These are phyloP conservation scores for Bombus superbus DNA, from an alignment of 1,140 invertebrate species.

Conservation along the genomic window DNA sequence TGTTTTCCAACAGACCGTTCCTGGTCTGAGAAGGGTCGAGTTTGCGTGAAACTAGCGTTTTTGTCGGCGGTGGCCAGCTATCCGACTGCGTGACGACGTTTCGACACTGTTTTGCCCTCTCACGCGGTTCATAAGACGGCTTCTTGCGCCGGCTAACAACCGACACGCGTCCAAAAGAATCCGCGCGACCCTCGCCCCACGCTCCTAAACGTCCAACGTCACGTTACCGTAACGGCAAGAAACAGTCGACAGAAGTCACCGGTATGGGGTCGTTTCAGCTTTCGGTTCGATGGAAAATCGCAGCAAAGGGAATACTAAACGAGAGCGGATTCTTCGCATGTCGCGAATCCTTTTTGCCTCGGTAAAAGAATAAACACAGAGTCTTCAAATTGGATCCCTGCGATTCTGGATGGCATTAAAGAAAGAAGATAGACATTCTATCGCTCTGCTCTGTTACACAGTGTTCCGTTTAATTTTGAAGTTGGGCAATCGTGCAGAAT, in stretches of 20 bases:
- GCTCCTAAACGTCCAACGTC: slow-evolving; percentile 16
- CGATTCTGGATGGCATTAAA: background rate
- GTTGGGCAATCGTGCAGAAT: background rate
- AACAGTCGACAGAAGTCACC: background rate
- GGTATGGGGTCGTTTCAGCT: background rate
- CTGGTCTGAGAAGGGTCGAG: slow-evolving; percentile 63
- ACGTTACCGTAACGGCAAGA: slow-evolving; percentile 13
- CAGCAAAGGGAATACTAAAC: slow-evolving; percentile 12
- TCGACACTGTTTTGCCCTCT: slow-evolving; percentile 54
- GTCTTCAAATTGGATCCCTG: slow-evolving; percentile 9
- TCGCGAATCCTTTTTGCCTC: background rate
- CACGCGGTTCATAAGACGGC: slow-evolving; percentile 50
- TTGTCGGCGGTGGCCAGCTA: slow-evolving; percentile 37
- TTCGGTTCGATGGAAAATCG: slow-evolving; percentile 3
- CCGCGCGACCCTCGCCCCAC: slow-evolving; percentile 38
- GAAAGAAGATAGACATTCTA: background rate
- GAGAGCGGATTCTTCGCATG: background rate
- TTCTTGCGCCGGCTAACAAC: slow-evolving; percentile 55
- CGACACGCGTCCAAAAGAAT: slow-evolving; percentile 62
- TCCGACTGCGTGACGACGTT: slow-evolving; percentile 50
- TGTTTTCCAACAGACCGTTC: slow-evolving; percentile 66
- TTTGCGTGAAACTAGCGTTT: slow-evolving; percentile 62
- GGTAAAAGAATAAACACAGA: background rate
- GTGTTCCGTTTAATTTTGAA: background rate
- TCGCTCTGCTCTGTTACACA: background rate